Conservation (phyloP, 2,113 vertebrate genomes). For the Machaerirhynchus nigripectus region DNA sequence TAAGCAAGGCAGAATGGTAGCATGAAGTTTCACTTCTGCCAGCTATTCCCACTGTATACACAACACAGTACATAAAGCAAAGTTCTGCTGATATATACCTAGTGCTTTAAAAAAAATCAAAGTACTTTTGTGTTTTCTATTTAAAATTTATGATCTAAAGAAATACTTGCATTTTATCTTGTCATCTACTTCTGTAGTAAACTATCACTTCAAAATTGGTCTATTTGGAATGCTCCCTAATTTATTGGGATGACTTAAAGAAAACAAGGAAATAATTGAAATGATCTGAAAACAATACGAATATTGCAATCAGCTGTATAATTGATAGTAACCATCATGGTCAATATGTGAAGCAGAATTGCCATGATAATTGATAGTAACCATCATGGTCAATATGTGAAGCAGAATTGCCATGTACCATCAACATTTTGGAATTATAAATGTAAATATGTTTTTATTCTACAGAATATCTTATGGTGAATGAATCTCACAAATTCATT, state of each 20-base stretch:
- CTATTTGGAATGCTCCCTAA: neutral
- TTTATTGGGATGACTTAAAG: neutral
- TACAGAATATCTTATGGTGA: neutral
- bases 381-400: neutral
- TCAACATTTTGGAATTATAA: neutral
- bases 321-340: neutral
- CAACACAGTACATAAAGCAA: neutral
- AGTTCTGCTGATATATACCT: neutral
- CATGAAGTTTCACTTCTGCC: neutral
- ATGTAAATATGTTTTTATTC: neutral
- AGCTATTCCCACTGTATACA: neutral
- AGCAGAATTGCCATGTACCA: neutral
- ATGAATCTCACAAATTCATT: neutral
- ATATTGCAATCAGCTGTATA: neutral
- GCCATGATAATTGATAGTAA: neutral
- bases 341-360: neutral
- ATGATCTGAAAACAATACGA: neutral
- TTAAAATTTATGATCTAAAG: neutral
- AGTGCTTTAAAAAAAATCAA: neutral
- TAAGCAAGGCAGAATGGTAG: neutral
- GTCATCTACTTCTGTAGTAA: neutral
- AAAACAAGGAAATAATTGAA: neutral
- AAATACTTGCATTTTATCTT: neutral
- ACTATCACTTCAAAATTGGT: neutral
- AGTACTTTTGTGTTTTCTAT: neutral